Conservation (phyloP, 2,113 vertebrate species). For the Nibea coibor region DNA sequence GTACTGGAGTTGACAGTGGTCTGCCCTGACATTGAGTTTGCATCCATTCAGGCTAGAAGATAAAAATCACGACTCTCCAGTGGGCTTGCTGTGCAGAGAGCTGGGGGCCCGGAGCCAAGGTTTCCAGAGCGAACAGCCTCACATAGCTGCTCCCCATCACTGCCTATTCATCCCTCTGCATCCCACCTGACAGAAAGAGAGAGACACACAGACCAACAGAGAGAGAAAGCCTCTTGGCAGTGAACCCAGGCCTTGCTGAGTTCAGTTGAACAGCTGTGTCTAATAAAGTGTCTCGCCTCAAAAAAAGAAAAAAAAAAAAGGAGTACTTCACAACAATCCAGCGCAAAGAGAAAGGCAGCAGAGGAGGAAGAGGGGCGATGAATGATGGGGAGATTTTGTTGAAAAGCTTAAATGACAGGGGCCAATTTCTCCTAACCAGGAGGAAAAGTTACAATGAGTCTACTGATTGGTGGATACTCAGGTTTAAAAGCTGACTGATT, state of each 20-base stretch:
- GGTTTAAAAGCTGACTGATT: constrained; percentile 75
- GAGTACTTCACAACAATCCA: constrained; percentile 69
- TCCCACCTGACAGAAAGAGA: constrained; percentile 69
- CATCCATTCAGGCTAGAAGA: not conserved
- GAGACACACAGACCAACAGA: constrained; percentile 21
- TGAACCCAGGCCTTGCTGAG: constrained; percentile 59
- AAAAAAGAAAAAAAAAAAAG: constrained; percentile 30
- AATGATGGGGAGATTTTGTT: constrained; percentile 77
- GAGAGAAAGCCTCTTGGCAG: constrained; percentile 69
- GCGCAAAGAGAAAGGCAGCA: constrained; percentile 51
- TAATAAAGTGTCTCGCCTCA: constrained; percentile 72
- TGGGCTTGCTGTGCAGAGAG: constrained; percentile 42
- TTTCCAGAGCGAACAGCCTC: constrained; percentile 62
- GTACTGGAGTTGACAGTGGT: constrained; percentile 4
- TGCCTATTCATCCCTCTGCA: constrained; percentile 73
- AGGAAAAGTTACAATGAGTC: constrained; percentile 76
- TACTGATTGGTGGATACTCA: constrained; percentile 76
- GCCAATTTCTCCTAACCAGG: constrained; percentile 73
- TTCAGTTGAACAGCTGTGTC: constrained; percentile 78
- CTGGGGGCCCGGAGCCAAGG: constrained; percentile 52
- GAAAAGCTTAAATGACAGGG: constrained; percentile 79
- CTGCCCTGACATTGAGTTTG: not conserved
- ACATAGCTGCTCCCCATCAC: constrained; percentile 71
- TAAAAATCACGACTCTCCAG: constrained; percentile 42
- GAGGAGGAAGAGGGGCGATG: constrained; percentile 60